Evolutionary conservation across 2,797 vertebrate species (phyloP).

Genomic region (Nothura maculosa): DNA sequence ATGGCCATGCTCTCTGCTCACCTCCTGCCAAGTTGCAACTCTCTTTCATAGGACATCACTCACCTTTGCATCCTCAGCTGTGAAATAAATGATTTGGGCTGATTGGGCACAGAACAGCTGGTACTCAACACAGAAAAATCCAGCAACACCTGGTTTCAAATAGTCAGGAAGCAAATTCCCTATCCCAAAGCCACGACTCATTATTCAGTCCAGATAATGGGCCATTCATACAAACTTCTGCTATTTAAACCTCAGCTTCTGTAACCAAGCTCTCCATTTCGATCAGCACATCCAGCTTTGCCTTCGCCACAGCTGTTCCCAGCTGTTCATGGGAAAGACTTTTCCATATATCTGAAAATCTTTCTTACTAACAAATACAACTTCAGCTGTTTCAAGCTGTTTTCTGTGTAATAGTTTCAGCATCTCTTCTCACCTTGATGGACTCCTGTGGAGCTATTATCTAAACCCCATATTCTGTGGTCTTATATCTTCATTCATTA

Average conservation of each 20-base stretch:
- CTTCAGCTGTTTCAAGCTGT: slow-evolving; percentile 41
- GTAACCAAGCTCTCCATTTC: slow-evolving; percentile 40
- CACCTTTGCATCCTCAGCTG: slow-evolving; percentile 41
- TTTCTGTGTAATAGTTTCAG: slow-evolving; percentile 43
- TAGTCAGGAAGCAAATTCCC: slow-evolving; percentile 39
- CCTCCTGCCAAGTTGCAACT: background rate
- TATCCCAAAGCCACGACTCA: slow-evolving; percentile 52
- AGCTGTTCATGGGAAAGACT: slow-evolving; percentile 38
- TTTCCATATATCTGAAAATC: slow-evolving; percentile 29
- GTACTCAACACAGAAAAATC: slow-evolving; percentile 40
- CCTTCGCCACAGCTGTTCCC: slow-evolving; percentile 39
- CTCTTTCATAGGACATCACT: slow-evolving; percentile 37
- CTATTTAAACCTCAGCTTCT: slow-evolving; percentile 64
- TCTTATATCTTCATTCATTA: slow-evolving; percentile 30
- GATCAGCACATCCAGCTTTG: slow-evolving; percentile 32
- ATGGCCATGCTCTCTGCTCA: background rate
- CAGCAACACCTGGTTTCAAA: slow-evolving; percentile 66
- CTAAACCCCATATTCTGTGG: background rate
- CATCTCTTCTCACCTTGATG: slow-evolving; percentile 39
- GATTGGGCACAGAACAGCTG: slow-evolving; percentile 68
- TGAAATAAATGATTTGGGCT: slow-evolving; percentile 72
- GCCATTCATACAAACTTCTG: slow-evolving; percentile 53
- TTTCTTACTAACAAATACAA: background rate
- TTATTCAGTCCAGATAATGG: slow-evolving; percentile 63
- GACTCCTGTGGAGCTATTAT: slow-evolving; percentile 16